Percentiles rank a stretch among this genome's conserved stretches.
These are phyloP conservation scores for Araneus ventricosus DNA, from an alignment of 1,140 invertebrate species.

Conservation along the genomic window DNA sequence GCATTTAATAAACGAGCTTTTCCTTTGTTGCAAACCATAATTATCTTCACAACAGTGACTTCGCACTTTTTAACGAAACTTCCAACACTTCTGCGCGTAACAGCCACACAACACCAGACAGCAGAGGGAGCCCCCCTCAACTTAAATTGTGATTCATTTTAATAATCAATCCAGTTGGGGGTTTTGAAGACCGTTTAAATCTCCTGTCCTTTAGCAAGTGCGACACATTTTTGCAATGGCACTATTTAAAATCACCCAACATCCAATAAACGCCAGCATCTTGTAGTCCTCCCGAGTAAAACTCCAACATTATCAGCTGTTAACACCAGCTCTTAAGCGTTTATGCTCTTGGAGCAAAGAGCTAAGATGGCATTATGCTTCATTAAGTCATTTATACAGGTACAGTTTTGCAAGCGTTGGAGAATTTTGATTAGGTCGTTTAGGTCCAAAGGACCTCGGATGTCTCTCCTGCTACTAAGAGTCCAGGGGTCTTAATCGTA, in stretches of 20 bases:
- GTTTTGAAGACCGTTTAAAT: not conserved
- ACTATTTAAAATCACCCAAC: slow-evolving; percentile 45
- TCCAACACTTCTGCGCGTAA: no score
- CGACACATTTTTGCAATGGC: slow-evolving; percentile 59
- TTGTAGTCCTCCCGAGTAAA: not conserved
- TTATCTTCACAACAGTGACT: no score
- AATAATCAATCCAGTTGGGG: slow-evolving; percentile 15
- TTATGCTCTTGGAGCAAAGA: slow-evolving; percentile 24
- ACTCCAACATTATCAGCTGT: slow-evolving; percentile 42
- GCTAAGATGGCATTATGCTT: slow-evolving; percentile 47
- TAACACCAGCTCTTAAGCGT: slow-evolving; percentile 53
- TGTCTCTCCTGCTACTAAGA: slow-evolving; percentile 1
- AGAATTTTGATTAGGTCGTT: slow-evolving; percentile 68
- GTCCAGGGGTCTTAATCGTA: slow-evolving; percentile 44
- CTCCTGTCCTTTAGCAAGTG: not conserved
- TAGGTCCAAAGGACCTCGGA: slow-evolving; percentile 29
- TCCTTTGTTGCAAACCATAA: no score
- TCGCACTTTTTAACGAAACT: not conserved
- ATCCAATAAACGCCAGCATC: slow-evolving; percentile 27
- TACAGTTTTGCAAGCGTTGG: slow-evolving; percentile 23
- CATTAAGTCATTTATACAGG: slow-evolving; percentile 65
- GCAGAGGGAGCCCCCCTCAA: not conserved
- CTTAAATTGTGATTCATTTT: slow-evolving; percentile 20
- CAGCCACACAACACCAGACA: not conserved
- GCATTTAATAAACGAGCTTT: no score